phyloP scores from a whole-genome alignment of 2,888 invertebrate species.

The Brachyopa scutellaris region DNA sequence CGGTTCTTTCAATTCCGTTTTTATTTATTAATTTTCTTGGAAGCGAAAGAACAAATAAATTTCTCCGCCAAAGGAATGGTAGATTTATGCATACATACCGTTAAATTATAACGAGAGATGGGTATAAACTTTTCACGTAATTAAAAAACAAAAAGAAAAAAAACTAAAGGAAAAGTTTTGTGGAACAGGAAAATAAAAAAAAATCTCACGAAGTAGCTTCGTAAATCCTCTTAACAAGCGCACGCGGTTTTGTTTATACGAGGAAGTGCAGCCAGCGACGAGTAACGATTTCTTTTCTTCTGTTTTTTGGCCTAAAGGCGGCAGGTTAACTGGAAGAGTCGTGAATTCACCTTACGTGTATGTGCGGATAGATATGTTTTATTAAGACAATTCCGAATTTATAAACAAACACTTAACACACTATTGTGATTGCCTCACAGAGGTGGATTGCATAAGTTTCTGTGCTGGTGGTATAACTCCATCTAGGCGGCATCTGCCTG shows the following conservation, averaged over 20 bases:
- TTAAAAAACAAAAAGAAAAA: too few species aligned
- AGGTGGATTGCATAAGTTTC: conserved; percentile 54
- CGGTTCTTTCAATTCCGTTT: conserved; percentile 35
- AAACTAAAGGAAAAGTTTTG: conserved; percentile 52
- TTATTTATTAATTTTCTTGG: conserved; percentile 33
- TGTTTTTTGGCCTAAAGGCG: conserved; percentile 7
- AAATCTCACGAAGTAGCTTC: conserved; percentile 41
- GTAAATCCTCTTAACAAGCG: conserved; percentile 39
- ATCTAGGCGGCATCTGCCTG: background rate
- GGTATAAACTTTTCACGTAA: conserved; percentile 66
- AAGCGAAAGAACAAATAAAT: conserved; percentile 58
- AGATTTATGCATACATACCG: conserved; percentile 36
- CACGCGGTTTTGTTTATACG: conserved; percentile 32
- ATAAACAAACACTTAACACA: conserved; percentile 32
- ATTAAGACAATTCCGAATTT: conserved; percentile 35
- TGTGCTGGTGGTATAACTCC: background rate
- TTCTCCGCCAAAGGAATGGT: conserved; percentile 28
- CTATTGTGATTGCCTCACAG: conserved; percentile 19
- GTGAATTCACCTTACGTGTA: conserved; percentile 30
- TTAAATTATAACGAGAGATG: conserved; percentile 40
- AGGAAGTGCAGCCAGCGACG: conserved; percentile 48
- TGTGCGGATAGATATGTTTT: conserved; percentile 36
- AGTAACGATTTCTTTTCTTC: conserved; percentile 25
- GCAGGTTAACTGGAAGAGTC: conserved; percentile 36
- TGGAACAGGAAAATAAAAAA: background rate